These are phyloP conservation scores for Morelia viridis DNA, from an alignment of 2,797 vertebrate species.

Conservation along the genomic window DNA sequence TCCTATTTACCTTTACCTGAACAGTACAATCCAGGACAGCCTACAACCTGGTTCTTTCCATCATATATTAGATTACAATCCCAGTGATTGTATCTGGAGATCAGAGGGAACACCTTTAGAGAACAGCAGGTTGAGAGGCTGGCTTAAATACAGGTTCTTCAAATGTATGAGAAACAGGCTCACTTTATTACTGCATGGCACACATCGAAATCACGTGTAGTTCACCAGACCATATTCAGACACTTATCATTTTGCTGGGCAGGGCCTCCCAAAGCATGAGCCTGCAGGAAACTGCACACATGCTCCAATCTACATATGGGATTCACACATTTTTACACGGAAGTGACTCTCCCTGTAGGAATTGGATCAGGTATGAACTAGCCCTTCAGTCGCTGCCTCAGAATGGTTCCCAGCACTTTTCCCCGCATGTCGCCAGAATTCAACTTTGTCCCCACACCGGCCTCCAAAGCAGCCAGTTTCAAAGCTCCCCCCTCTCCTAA, in stretches of 20 bases:
- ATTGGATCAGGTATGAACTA: not conserved
- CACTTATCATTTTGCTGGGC: not conserved
- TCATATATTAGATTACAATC: not conserved
- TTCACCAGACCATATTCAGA: not conserved
- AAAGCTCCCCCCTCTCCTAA: not conserved
- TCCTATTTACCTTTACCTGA: not conserved
- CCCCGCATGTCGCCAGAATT: not conserved
- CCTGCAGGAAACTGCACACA: not conserved
- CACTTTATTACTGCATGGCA: not conserved
- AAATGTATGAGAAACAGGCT: not conserved
- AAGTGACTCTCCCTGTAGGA: not conserved
- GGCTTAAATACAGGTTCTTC: not conserved
- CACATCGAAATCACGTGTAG: not conserved
- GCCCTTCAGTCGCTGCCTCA: not conserved
- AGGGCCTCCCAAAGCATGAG: not conserved
- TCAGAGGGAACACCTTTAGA: not conserved
- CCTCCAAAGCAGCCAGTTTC: not conserved
- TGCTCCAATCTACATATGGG: not conserved
- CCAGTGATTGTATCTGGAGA: not conserved
- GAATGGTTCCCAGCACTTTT: not conserved
- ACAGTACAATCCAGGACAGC: not conserved
- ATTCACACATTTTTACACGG: not conserved
- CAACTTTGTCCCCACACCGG: not conserved
- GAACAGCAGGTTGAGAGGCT: not conserved
- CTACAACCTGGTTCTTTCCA: not conserved